phyloP scores from a whole-genome alignment of 2,797 vertebrate species.

The Aldrovandia affinis region DNA sequence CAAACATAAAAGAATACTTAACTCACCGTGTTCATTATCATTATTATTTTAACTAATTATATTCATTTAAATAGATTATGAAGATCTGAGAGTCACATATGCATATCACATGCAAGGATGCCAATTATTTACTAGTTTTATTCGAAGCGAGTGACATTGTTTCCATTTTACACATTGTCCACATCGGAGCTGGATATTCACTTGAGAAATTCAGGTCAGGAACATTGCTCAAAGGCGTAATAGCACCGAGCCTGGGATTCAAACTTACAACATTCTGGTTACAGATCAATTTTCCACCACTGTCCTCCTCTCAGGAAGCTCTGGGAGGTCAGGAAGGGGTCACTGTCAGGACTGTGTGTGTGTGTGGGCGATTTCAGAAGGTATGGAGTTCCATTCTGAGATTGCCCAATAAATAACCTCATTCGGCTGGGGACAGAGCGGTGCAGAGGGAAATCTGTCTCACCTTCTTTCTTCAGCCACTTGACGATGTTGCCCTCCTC shows the following conservation, averaged over 20 bases:
- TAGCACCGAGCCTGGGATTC: too few species aligned
- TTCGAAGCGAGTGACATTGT: background rate
- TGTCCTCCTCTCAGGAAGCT: too few species aligned
- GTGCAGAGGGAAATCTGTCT: constrained; percentile 41
- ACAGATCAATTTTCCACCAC: too few species aligned
- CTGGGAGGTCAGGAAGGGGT: too few species aligned
- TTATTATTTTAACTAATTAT: background rate
- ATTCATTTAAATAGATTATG: background rate
- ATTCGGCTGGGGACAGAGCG: background rate
- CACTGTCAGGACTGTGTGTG: too few species aligned
- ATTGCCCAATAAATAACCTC: too few species aligned
- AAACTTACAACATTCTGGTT: too few species aligned
- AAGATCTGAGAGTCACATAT: background rate
- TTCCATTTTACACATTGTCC: background rate
- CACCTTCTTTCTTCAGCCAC: constrained; percentile 98
- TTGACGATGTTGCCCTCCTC: constrained; percentile 94
- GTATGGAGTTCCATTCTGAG: too few species aligned
- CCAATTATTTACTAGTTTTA: background rate
- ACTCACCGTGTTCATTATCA: background rate
- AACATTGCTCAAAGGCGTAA: too few species aligned
- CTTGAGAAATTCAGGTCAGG: too few species aligned
- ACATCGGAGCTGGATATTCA: too few species aligned
- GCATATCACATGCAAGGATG: background rate
- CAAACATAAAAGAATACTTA: background rate
- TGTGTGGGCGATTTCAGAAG: too few species aligned